Evolutionary conservation across 1,140 invertebrate species (phyloP).

Genomic region (Condylostylus longicornis): DNA sequence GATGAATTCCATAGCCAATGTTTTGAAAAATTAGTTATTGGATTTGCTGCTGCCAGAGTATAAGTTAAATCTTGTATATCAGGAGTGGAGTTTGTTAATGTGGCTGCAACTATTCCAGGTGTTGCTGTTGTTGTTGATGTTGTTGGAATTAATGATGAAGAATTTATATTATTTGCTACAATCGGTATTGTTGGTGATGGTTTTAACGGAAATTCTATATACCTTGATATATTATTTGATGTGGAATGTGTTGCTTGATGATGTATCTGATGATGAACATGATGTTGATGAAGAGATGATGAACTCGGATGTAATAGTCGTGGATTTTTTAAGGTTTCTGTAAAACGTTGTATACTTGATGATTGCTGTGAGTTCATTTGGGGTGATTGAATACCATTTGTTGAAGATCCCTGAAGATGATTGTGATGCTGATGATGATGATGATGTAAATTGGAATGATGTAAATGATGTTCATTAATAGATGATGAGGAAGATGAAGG

Average conservation of each 20-base stretch:
- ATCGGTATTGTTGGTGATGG: slow-evolving; percentile 15
- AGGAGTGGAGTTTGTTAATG: too few relatives aligned
- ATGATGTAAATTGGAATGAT: too few relatives aligned
- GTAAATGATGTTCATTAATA: too few relatives aligned
- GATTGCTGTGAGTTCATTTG: slow-evolving; percentile 11
- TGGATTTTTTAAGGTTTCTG: slow-evolving; percentile 5
- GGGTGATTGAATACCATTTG: too few relatives aligned
- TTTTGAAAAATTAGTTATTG: slow-evolving; percentile 11
- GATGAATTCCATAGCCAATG: slow-evolving; percentile 32
- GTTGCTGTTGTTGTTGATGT: background rate
- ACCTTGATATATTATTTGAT: background rate
- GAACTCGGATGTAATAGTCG: background rate
- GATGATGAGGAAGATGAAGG: slow-evolving; percentile 17
- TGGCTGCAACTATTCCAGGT: slow-evolving; percentile 2
- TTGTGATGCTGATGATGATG: too few relatives aligned
- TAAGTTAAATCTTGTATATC: slow-evolving; percentile 21
- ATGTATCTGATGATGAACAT: too few relatives aligned
- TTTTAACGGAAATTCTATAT: slow-evolving; percentile 17
- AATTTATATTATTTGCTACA: too few relatives aligned
- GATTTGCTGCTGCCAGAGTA: slow-evolving; percentile 17
- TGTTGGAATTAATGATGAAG: too few relatives aligned
- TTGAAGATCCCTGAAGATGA: too few relatives aligned
- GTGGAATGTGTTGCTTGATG: background rate
- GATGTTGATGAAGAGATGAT: too few relatives aligned
- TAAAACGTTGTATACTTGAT: slow-evolving; percentile 11